Evolutionary conservation across 2,888 invertebrate genomes (phyloP).

Genomic region (Drymonia ruficornis): DNA sequence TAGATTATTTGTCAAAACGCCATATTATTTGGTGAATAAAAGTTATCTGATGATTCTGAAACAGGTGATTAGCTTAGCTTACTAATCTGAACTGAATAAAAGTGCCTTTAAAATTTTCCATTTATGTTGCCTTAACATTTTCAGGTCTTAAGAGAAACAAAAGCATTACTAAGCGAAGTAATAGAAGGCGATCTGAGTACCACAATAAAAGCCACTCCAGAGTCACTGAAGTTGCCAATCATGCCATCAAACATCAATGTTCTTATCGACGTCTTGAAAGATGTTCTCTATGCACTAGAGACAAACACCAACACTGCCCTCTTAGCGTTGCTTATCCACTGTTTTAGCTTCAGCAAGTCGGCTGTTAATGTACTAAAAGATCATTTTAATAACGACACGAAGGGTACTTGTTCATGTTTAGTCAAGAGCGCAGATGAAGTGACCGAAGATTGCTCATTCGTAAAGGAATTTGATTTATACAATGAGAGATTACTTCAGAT

Average conservation of each 20-base stretch:
- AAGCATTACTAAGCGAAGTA: constrained; percentile 72
- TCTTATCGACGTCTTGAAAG: constrained; percentile 84
- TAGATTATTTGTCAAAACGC: too few relatives aligned
- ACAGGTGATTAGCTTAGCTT: too few relatives aligned
- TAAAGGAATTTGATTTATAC: constrained; percentile 87
- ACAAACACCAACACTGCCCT: constrained; percentile 87
- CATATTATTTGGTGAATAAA: too few relatives aligned
- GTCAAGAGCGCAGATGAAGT: constrained; percentile 45
- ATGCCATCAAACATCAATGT: constrained; percentile 80
- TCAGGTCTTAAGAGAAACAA: constrained; percentile 82
- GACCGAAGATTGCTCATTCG: constrained; percentile 75
- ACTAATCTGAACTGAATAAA: too few relatives aligned
- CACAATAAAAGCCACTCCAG: constrained; percentile 68
- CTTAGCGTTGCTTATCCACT: constrained; percentile 80
- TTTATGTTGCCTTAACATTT: constrained; percentile 27
- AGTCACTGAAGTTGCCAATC: constrained; percentile 67
- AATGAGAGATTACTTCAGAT: constrained; percentile 88
- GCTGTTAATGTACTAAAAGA: constrained; percentile 59
- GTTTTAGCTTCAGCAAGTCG: constrained; percentile 60
- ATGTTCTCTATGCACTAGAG: constrained; percentile 86
- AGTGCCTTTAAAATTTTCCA: neutral
- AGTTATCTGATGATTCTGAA: too few relatives aligned
- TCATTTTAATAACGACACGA: constrained; percentile 51
- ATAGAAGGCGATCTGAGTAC: constrained; percentile 70
- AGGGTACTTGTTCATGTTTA: constrained; percentile 52